These are phyloP conservation scores for Nerophis ophidion DNA, from an alignment of 2,113 vertebrate genomes.

Conservation along the genomic window DNA sequence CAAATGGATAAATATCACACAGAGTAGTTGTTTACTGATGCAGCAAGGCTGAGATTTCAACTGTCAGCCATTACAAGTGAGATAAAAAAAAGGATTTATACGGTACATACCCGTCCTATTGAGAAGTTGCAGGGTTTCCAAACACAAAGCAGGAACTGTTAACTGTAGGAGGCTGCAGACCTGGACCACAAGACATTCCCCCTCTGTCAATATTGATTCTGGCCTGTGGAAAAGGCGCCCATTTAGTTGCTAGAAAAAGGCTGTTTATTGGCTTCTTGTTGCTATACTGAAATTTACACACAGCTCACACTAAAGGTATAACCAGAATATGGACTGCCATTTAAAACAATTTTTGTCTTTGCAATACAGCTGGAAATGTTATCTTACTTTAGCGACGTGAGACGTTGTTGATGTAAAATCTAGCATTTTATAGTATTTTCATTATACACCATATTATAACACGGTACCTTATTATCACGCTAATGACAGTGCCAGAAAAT, in stretches of 20 bases:
- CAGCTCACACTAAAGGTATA: not conserved
- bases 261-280: slow-evolving; percentile 18
- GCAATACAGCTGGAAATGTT: not conserved
- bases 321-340: not conserved
- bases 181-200: slow-evolving; percentile 36
- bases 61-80: not conserved
- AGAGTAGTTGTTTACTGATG: not conserved
- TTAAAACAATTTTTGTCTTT: not conserved
- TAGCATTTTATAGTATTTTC: not conserved
- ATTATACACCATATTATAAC: not conserved
- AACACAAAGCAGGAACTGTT: slow-evolving; percentile 57
- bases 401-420: not conserved
- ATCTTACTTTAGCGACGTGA: no score
- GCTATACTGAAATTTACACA: slow-evolving; percentile 13
- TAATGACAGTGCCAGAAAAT: no score
- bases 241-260: slow-evolving; percentile 24
- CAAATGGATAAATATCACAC: not conserved
- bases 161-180: slow-evolving; percentile 28
- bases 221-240: slow-evolving; percentile 40
- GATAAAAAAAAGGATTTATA: not conserved
- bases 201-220: slow-evolving; percentile 66
- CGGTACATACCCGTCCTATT: slow-evolving; percentile 23
- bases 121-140: slow-evolving; percentile 17
- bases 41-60: not conserved
- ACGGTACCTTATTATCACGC: no score